Percentiles rank a stretch among this genome's conserved stretches.
Evolutionary conservation across 2,797 vertebrate species (phyloP).

Genomic region (Valencia hispanica): DNA sequence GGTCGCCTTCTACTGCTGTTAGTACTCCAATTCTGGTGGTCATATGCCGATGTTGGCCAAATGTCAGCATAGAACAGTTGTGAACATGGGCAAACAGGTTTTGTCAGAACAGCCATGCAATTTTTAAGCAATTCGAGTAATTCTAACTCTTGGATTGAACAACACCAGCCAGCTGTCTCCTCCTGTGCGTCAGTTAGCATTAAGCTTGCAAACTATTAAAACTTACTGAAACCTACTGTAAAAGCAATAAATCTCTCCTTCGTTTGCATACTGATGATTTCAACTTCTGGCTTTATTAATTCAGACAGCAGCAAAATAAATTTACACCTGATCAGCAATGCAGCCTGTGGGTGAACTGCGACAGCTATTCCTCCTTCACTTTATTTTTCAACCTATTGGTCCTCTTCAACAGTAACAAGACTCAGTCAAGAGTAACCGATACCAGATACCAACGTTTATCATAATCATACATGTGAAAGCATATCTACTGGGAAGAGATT

Average conservation of each 20-base stretch:
- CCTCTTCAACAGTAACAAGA: neutral
- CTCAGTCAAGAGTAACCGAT: neutral
- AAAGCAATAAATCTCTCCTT: neutral
- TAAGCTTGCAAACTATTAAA: neutral
- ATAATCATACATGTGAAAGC: neutral
- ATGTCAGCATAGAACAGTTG: neutral
- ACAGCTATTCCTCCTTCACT: conserved; percentile 17
- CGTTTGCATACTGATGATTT: neutral
- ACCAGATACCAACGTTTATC: conserved; percentile 8
- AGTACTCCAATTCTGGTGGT: neutral
- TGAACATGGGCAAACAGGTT: neutral
- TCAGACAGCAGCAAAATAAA: neutral
- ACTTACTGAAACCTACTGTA: neutral
- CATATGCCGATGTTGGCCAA: neutral
- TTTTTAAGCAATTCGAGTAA: neutral
- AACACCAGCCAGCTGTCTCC: neutral
- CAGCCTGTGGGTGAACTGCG: conserved; percentile 8
- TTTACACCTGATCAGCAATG: conserved; percentile 19
- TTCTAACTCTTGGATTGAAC: neutral
- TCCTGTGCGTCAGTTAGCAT: neutral
- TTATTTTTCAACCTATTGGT: conserved; percentile 19
- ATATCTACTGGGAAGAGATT: neutral
- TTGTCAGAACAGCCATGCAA: neutral
- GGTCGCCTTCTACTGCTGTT: neutral
- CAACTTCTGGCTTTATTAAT: conserved; percentile 24